Conservation (phyloP, 2,113 vertebrate species). For the Entelurus aequoreus region DNA sequence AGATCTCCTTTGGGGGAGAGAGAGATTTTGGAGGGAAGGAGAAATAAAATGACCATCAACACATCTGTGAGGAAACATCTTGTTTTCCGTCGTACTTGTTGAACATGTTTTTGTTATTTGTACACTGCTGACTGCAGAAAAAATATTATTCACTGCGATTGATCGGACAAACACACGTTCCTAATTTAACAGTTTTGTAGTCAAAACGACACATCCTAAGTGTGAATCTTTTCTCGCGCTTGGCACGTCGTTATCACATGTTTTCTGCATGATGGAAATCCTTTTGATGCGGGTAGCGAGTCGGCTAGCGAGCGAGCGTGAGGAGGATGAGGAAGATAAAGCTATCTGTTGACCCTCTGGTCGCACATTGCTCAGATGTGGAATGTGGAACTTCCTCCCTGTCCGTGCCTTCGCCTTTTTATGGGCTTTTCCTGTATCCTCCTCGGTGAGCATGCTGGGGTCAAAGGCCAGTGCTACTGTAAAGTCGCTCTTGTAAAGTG, state of each 20-base stretch:
- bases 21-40: slow-evolving; percentile 22
- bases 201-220: no score
- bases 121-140: no score
- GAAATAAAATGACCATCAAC: slow-evolving; percentile 14
- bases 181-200: no score
- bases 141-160: no score
- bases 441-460: slow-evolving; percentile 8
- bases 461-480: slow-evolving; percentile 46
- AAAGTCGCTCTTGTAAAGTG: slow-evolving; percentile 34
- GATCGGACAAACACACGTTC: no score
- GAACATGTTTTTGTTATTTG: background rate
- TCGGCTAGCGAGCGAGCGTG: background rate
- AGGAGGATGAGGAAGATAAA: slow-evolving; percentile 26
- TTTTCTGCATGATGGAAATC: background rate
- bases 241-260: slow-evolving; percentile 1
- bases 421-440: slow-evolving; percentile 53
- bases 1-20: slow-evolving; percentile 19
- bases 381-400: slow-evolving; percentile 68
- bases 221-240: slow-evolving; percentile 1
- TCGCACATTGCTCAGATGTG: slow-evolving; percentile 37
- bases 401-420: slow-evolving; percentile 24
- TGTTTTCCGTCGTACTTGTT: slow-evolving; percentile 16
- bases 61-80: slow-evolving; percentile 49
- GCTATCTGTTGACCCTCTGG: slow-evolving; percentile 34
- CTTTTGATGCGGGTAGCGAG: slow-evolving; percentile 13